Evolutionary conservation across 2,113 vertebrate genomes (phyloP), one percentile per base, ranked within the genome.

Genomic region (Chaetops frenatus): DNA sequence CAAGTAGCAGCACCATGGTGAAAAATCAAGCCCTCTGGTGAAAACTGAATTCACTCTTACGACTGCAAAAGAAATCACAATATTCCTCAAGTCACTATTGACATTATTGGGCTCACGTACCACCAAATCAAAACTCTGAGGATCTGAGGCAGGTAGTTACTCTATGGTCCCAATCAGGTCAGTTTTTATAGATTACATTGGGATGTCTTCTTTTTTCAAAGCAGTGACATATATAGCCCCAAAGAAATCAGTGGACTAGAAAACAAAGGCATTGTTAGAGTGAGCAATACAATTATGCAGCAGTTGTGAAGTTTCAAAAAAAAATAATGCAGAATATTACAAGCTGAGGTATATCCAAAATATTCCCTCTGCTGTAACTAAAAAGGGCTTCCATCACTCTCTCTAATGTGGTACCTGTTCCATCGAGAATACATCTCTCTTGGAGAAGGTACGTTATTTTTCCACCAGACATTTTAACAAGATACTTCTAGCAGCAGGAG

Each of bases 401-500:
- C 67, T 70, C 29, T 92, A 58, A 90, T 66, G 88, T 61, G 62
- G 50, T 90, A 95, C 50, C 76, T 90, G n/a, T 70, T 92, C 82
- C 71, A 48, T 9, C 0, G 1, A 66, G 72, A 92, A 81, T 60
- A 81, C 10, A 17, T 79, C 82, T 86, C 47, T 81, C 69, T 74
- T 22, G 22, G 69, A 91, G 87, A 56, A 86, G 40, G 57, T 51
- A 86, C 31, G 5, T 72, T 84, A 81, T 93, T 96, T 92, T 92
- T 91, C 72, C 87, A 79, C 48, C 45, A 92, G 91, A 60, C 21
- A 0, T 64, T 92, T 96, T 86, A 74, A 93, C 83, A 89, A 84
- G 91, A 74, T 89, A 48, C 81, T 94, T 86, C 77, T 84, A 71
- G 62, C 84, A 95, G 86, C 83, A 91, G 86, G 81, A 94, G 77